These are phyloP conservation scores for Axea sp. DNA, from an alignment of 2,888 invertebrate species.

Conservation along the genomic window DNA sequence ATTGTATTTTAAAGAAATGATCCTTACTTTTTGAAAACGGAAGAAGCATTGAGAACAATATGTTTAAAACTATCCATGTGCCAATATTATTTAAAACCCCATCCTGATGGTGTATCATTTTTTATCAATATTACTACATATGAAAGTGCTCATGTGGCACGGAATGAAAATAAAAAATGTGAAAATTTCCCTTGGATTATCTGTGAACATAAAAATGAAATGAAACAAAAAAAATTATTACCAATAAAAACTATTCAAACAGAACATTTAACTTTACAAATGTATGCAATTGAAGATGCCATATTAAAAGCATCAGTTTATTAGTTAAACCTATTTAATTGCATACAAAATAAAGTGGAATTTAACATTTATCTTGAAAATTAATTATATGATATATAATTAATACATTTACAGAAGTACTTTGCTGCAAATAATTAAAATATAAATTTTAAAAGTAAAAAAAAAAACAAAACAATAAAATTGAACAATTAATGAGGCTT, in stretches of 20 bases:
- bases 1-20: conserved; percentile 80
- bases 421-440: too few species aligned
- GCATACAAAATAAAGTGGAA: too few species aligned
- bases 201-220: conserved; percentile 67
- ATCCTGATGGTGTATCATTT: conserved; percentile 82
- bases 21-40: conserved; percentile 83
- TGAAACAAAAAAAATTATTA: conserved; percentile 75
- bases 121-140: conserved; percentile 83
- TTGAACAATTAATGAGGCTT: too few species aligned
- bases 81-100: conserved; percentile 79
- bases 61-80: conserved; percentile 82
- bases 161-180: conserved; percentile 81
- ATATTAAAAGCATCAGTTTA: too few species aligned
- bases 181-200: conserved; percentile 81
- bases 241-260: conserved; percentile 79
- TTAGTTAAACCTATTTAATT: too few species aligned
- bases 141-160: conserved; percentile 81
- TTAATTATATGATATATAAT: too few species aligned
- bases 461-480: too few species aligned
- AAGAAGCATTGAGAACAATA: conserved; percentile 83
- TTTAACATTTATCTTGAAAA: too few species aligned
- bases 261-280: conserved; percentile 75
- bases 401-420: too few species aligned
- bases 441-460: too few species aligned
- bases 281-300: conserved; percentile 65